These are phyloP conservation scores for Callosobruchus maculatus DNA, from an alignment of 2,888 invertebrate genomes.

Conservation along the genomic window DNA sequence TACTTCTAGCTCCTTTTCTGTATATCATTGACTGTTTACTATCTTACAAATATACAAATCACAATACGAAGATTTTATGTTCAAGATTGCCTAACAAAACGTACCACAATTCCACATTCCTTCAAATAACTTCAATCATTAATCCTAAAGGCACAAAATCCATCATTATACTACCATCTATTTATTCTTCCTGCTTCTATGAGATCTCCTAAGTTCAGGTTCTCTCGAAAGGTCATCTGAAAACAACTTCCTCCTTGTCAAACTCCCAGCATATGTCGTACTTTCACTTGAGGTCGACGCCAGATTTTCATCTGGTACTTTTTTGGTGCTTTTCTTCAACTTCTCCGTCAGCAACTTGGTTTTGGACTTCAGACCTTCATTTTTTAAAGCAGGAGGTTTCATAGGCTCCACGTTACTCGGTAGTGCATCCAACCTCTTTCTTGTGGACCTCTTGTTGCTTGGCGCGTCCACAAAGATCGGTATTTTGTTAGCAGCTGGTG, in stretches of 20 bases:
- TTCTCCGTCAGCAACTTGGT: constrained; percentile 18
- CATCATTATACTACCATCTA: constrained; percentile 4
- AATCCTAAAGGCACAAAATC: too few species aligned
- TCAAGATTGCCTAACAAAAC: too few species aligned
- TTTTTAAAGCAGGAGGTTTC: constrained; percentile 1
- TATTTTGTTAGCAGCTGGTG: constrained; percentile 11
- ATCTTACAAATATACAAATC: too few species aligned
- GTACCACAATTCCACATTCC: too few species aligned
- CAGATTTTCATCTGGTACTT: neutral
- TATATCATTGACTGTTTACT: too few species aligned
- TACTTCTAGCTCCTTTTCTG: too few species aligned
- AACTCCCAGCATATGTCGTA: neutral
- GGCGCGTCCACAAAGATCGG: constrained; percentile 6
- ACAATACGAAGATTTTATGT: too few species aligned
- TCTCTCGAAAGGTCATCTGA: neutral
- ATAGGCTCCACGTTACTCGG: neutral
- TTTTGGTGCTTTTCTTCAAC: constrained; percentile 15
- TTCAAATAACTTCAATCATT: too few species aligned
- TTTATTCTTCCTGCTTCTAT: neutral
- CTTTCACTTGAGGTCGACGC: neutral
- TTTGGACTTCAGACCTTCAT: constrained; percentile 9
- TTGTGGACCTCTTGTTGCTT: neutral
- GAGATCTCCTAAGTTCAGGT: neutral
- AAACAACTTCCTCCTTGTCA: neutral
- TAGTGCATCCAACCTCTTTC: neutral